phyloP scores from a whole-genome alignment of 1,140 invertebrate species.

The Drosophila kohkoa region DNA sequence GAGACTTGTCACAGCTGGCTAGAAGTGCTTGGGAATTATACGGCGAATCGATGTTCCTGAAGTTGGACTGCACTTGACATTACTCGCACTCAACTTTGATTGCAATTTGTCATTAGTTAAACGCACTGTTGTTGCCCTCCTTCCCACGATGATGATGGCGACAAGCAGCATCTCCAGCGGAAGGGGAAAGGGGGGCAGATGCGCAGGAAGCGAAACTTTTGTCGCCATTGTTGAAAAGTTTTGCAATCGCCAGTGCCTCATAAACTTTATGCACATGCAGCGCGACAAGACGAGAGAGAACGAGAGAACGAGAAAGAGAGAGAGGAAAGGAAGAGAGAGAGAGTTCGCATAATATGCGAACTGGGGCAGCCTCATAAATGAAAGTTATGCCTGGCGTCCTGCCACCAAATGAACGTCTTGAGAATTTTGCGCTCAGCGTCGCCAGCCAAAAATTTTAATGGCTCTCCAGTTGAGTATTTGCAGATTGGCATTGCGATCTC shows the following conservation, averaged over 20 bases:
- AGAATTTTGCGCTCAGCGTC: conserved; percentile 50
- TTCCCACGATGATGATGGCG: not conserved
- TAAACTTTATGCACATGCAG: conserved; percentile 76
- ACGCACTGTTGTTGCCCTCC: conserved; percentile 23
- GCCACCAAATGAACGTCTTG: conserved; percentile 67
- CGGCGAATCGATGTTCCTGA: conserved; percentile 7
- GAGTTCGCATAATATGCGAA: conserved; percentile 74
- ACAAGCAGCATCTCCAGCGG: not conserved
- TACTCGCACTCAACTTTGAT: conserved; percentile 49
- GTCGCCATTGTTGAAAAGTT: conserved; percentile 80
- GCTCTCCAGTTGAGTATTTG: conserved; percentile 39
- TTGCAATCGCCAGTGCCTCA: conserved; percentile 77
- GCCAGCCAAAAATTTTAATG: conserved; percentile 30
- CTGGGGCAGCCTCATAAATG: conserved; percentile 71
- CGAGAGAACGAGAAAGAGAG: conserved; percentile 10
- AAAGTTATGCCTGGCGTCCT: conserved; percentile 70
- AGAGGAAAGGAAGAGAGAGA: not conserved
- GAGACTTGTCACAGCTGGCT: not conserved
- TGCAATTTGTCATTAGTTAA: conserved; percentile 57
- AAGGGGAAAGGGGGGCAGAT: not conserved
- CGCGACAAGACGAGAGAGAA: conserved; percentile 8
- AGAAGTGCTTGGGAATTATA: conserved; percentile 32
- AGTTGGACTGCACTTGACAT: conserved; percentile 43
- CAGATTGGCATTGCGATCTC: conserved; percentile 1
- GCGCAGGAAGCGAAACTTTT: conserved; percentile 69